These are phyloP conservation scores for Equus quagga DNA, from an alignment of 2,113 vertebrate genomes.

Conservation along the genomic window DNA sequence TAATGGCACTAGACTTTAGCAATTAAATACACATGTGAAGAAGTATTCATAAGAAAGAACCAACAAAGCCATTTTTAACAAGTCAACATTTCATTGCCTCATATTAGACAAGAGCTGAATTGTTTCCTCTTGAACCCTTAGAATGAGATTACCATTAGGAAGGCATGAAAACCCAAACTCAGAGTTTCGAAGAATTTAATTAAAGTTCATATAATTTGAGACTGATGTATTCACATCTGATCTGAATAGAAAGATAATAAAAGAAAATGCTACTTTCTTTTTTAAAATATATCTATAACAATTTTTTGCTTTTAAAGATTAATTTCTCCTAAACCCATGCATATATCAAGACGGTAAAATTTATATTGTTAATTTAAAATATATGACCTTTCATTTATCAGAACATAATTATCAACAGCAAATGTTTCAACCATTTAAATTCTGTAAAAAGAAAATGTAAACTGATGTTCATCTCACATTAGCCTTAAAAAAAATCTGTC, in stretches of 20 bases:
- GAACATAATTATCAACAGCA: neutral
- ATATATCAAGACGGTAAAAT: neutral
- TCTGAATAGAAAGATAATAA: neutral
- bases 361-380: neutral
- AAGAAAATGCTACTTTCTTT: neutral
- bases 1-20: neutral
- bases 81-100: neutral
- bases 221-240: neutral
- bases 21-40: neutral
- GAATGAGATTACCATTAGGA: neutral
- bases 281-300: conserved; percentile 9
- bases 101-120: neutral
- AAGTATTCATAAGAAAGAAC: neutral
- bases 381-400: conserved; percentile 37
- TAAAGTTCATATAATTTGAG: conserved; percentile 18
- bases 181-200: neutral
- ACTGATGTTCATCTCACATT: neutral
- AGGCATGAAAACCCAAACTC: neutral
- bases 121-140: neutral
- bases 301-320: conserved; percentile 18
- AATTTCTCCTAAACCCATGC: conserved; percentile 8
- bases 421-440: neutral
- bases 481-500: neutral
- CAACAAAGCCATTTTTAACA: neutral
- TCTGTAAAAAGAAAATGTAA: conserved; percentile 33